Base-by-base conservation (phyloP, 2,888 invertebrate species). In the Dryadula phaetusa region DNA sequence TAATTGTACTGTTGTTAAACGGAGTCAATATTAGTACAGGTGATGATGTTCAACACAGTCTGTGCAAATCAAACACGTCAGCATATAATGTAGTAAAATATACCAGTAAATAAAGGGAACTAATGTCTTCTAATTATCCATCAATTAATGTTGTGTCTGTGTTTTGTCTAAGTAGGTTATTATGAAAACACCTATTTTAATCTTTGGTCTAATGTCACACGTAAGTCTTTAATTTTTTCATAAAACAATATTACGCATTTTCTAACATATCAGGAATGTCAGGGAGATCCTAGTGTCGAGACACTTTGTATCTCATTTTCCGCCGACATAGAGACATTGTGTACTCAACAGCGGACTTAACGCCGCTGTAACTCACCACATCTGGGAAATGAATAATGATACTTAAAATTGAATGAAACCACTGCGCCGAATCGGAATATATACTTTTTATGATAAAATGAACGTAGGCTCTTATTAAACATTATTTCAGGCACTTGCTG, bases 401-500 rank as follows among this genome's bases (percentile, higher is more conserved):
- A n/a, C n/a, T n/a, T n/a, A n/a, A n/a, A n/a, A n/a, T n/a, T n/a
- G n/a, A n/a, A n/a, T n/a, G n/a, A n/a, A n/a, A n/a, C n/a, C n/a
- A n/a, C n/a, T n/a, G n/a, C n/a, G n/a, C n/a, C n/a, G n/a, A n/a
- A n/a, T n/a, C n/a, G n/a, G n/a, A n/a, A n/a, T n/a, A n/a, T n/a
- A n/a, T n/a, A n/a, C n/a, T n/a, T n/a, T n/a, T n/a, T n/a, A n/a
- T n/a, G n/a, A n/a, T n/a, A n/a, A n/a, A n/a, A n/a, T n/a, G 0
- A 25, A n/a, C 14, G 14, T 46, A 12, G 25, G n/a, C 28, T 25
- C 10, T 32, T 10, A 52, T 10, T 16, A 2, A 16, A 10, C 10
- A n/a, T 42, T 28, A 66, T 87, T 88, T n/a, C 82, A 90, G 90
- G 77, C 79, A 28, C 79, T 56, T 40, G 56, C 83, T 34, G 84